Base-by-base conservation (phyloP, 2,113 vertebrate genomes). In the Gymnarchus niloticus region DNA sequence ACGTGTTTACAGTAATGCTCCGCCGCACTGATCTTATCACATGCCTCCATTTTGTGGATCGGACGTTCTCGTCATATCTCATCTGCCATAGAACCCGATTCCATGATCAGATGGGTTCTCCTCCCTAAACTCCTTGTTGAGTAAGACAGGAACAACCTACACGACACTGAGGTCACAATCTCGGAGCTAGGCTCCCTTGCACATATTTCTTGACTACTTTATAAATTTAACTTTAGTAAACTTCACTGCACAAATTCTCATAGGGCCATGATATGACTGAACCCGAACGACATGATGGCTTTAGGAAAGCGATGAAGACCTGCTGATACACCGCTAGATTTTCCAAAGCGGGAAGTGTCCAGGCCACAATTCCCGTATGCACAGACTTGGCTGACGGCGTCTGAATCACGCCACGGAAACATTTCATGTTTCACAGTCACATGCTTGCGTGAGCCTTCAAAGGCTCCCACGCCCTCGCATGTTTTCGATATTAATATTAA, bases 1-100 rank as follows among this genome's bases (percentile, higher is more conserved):
- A 93, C 56, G 91, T 92, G 86, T 93, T 93, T 93, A 86, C 84
- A 90, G 87, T 78, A 87, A 87, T 88, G 89, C 88, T n/a, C 0
- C 28, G 76, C 83, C 81, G 37, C 87, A 54, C 85, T 86, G 89
- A 91, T 91, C 89, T 90, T 93, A 92, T 92, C 88, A 37, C 85
- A 85, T 83, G 14, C 82, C 88, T 92, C 90, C 65, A 85, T 89
- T 91, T 88, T 61, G 83, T 83, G 61, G 85, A 87, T 91, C 88
- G 83, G 81, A 88, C 76, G 84, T 44, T 89, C 81, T 88, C 84
- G 89, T 88, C 89, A 56, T 37, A 59, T 51, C 56, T 21, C 54
- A 33, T 65, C 83, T 77, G 86, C 78, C 37, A 83, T 37, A 19
- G 54, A 88, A 84, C 84, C 78, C 56, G 78, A 85, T 85, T 80